Percentiles rank a stretch among this genome's conserved stretches.
Evolutionary conservation across 2,797 vertebrate species (phyloP).

Genomic region (Bucorvus abyssinicus): DNA sequence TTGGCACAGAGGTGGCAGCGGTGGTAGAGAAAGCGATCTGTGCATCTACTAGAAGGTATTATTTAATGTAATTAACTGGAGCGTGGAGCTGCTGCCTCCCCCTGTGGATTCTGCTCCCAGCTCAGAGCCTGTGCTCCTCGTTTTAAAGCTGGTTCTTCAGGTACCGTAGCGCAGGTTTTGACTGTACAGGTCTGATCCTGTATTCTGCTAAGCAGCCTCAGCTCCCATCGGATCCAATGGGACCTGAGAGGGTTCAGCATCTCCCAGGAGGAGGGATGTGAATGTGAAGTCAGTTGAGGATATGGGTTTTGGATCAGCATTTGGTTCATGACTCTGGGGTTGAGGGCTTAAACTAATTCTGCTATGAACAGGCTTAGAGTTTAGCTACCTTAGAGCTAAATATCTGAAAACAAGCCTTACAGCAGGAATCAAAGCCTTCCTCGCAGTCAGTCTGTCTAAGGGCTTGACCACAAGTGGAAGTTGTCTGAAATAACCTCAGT

Average conservation of each 20-base stretch:
- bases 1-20: conserved; percentile 41
- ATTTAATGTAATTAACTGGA: conserved; percentile 42
- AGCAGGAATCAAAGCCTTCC: background rate
- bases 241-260: background rate
- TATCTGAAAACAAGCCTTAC: background rate
- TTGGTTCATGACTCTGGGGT: background rate
- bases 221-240: background rate
- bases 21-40: background rate
- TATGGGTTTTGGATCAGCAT: background rate
- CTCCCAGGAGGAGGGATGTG: background rate
- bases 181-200: conserved; percentile 26
- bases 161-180: background rate
- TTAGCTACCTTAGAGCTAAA: background rate
- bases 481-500: background rate
- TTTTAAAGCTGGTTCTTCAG: conserved; percentile 54
- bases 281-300: background rate
- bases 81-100: background rate
- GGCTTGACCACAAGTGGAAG: background rate
- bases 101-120: conserved; percentile 1
- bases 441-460: background rate
- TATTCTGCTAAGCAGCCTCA: background rate
- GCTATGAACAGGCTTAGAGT: background rate
- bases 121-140: background rate
- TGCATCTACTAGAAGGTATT: background rate
- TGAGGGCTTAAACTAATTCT: conserved; percentile 12